Conservation (phyloP, 2,113 vertebrate genomes). For the Dendropsophus ebraccatus region DNA sequence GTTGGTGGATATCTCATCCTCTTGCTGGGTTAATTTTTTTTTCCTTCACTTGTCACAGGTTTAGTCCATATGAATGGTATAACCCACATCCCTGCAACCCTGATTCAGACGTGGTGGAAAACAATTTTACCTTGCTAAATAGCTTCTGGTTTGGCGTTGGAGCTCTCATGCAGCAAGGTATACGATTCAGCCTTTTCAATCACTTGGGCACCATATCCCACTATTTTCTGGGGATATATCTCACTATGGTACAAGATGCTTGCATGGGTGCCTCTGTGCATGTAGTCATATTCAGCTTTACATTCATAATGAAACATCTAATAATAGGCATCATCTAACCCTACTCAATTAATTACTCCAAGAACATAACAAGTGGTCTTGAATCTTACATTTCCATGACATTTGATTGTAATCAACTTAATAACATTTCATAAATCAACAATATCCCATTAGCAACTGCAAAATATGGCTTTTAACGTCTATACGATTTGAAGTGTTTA, state of each 20-base stretch:
- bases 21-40: constrained; percentile 71
- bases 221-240: constrained; percentile 91
- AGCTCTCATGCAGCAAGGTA: constrained; percentile 99
- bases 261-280: constrained; percentile 98
- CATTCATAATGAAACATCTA: constrained; percentile 61
- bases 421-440: constrained; percentile 60
- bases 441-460: constrained; percentile 33
- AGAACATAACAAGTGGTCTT: constrained; percentile 62
- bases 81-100: constrained; percentile 99
- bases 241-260: constrained; percentile 79
- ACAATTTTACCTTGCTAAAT: constrained; percentile 99
- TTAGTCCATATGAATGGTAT: constrained; percentile 99
- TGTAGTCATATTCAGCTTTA: constrained; percentile 84
- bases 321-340: constrained; percentile 65
- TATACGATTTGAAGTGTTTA: constrained; percentile 32
- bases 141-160: constrained; percentile 99
- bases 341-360: constrained; percentile 62
- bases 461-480: constrained; percentile 36
- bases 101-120: constrained; percentile 99
- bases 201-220: constrained; percentile 88
- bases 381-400: constrained; percentile 60
- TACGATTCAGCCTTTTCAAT: constrained; percentile 93
- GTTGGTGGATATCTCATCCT: constrained; percentile 73
- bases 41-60: constrained; percentile 93
- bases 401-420: constrained; percentile 63